A percentile compares a stretch with the other conserved stretches of the same genome.
These are phyloP conservation scores for Todiramphus chloris DNA, from an alignment of 2,113 vertebrate genomes.

Conservation along the genomic window DNA sequence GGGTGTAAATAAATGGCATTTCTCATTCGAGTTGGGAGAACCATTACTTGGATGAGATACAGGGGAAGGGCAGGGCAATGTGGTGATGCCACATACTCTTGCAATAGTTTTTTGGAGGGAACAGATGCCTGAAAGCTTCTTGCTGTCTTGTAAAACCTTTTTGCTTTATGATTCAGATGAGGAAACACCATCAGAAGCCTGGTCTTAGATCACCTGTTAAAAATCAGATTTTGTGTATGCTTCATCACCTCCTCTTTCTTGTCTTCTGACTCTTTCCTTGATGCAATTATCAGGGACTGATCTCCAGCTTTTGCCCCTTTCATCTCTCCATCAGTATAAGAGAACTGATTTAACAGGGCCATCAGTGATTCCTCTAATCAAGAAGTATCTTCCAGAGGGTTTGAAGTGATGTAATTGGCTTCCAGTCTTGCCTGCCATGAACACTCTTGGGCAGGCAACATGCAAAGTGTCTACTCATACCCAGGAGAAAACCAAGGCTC, in stretches of 20 bases:
- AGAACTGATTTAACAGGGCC: neutral
- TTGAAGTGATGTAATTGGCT: neutral
- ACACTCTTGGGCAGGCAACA: neutral
- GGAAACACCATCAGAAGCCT: neutral
- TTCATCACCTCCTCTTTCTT: neutral
- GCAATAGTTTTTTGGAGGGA: neutral
- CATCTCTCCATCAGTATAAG: neutral
- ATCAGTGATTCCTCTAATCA: neutral
- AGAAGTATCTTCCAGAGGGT: neutral
- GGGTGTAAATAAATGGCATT: neutral
- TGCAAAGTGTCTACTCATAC: rapidly evolving
- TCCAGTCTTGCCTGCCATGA: neutral
- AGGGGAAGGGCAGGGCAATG: neutral
- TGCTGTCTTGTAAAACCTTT: neutral
- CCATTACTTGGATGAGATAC: neutral
- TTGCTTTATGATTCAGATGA: neutral
- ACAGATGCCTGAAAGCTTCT: neutral
- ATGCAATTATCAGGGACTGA: neutral
- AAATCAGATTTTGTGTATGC: neutral
- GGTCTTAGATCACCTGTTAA: neutral
- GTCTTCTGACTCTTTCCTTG: neutral
- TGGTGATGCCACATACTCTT: neutral
- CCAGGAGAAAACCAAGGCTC: neutral
- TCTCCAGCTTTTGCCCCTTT: neutral
- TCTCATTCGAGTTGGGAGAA: neutral